phyloP scores from a whole-genome alignment of 30 jellyfish, hydroid and myxozoan species.

The Cassiopea andromeda region DNA sequence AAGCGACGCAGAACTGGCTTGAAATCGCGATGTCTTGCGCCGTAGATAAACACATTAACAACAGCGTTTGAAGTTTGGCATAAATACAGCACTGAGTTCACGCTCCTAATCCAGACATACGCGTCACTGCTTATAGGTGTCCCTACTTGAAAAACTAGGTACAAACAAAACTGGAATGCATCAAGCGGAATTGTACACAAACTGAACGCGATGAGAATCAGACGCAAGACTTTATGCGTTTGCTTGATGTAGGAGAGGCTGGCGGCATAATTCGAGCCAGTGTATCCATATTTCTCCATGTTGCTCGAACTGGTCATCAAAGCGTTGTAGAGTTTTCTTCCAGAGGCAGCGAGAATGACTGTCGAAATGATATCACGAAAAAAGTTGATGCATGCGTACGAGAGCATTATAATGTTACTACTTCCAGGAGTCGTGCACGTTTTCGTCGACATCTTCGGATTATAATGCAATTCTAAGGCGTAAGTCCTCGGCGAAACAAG shows the following conservation, averaged over 20 bases:
- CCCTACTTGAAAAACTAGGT: conserved; percentile 9
- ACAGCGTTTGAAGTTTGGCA: conserved; percentile 66
- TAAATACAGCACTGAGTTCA: conserved; percentile 63
- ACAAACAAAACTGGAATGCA: conserved; percentile 59
- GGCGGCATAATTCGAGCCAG: not conserved
- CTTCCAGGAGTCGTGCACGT: conserved; percentile 70
- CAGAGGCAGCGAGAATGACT: not conserved
- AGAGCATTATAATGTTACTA: conserved; percentile 5
- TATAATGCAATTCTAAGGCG: conserved; percentile 31
- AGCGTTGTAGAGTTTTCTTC: not conserved
- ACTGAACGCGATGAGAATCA: conserved; percentile 58
- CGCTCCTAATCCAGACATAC: conserved; percentile 38
- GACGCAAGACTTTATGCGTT: conserved; percentile 47
- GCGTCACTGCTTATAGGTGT: conserved; percentile 10
- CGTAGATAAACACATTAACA: conserved; percentile 75
- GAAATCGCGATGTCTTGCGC: conserved; percentile 59
- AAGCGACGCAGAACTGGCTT: conserved; percentile 7
- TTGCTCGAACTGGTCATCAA: conserved; percentile 8
- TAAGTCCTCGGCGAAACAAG: conserved; percentile 68
- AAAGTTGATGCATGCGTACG: conserved; percentile 34
- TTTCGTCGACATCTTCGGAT: conserved; percentile 18
- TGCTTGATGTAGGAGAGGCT: not conserved
- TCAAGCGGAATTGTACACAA: conserved; percentile 76
- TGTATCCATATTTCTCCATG: conserved; percentile 32
- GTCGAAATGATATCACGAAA: conserved; percentile 55